phyloP scores from a whole-genome alignment of 2,888 invertebrate genomes.

The Lasioglossum malachurum region DNA sequence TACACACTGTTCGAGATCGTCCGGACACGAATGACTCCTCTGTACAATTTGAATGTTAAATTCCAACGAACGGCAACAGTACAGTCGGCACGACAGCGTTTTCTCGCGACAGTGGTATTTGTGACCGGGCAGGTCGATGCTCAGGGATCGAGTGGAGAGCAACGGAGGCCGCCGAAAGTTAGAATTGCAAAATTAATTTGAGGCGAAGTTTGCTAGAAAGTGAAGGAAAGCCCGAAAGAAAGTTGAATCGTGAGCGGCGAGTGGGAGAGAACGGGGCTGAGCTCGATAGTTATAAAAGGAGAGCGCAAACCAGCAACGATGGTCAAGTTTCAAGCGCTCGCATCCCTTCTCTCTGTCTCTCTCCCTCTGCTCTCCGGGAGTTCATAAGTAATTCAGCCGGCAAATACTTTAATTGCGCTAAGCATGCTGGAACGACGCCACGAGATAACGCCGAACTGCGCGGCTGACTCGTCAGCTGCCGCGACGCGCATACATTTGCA shows the following conservation, averaged over 20 bases:
- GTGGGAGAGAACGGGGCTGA: not conserved
- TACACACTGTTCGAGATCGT: not conserved
- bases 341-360: conserved; percentile 19
- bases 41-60: not conserved
- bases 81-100: not conserved
- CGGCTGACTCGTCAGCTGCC: conserved; percentile 60
- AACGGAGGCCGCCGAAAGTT: conserved; percentile 64
- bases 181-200: conserved; percentile 80
- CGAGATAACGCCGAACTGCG: conserved; percentile 67
- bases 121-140: conserved; percentile 9
- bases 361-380: conserved; percentile 27
- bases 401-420: conserved; percentile 78
- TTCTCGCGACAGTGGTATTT: not conserved
- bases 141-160: conserved; percentile 24
- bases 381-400: conserved; percentile 78
- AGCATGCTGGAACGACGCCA: conserved; percentile 34
- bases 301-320: conserved; percentile 41
- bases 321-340: conserved; percentile 56
- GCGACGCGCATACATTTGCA: conserved; percentile 63
- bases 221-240: conserved; percentile 42
- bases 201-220: conserved; percentile 70
- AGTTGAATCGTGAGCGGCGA: conserved; percentile 11
- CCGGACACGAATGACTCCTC: not conserved
- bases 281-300: conserved; percentile 39
- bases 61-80: not conserved